A percentile compares a stretch with the other conserved stretches of the same genome.
Evolutionary conservation across 2,797 vertebrate species (phyloP).

Genomic region (Sebastes minor): DNA sequence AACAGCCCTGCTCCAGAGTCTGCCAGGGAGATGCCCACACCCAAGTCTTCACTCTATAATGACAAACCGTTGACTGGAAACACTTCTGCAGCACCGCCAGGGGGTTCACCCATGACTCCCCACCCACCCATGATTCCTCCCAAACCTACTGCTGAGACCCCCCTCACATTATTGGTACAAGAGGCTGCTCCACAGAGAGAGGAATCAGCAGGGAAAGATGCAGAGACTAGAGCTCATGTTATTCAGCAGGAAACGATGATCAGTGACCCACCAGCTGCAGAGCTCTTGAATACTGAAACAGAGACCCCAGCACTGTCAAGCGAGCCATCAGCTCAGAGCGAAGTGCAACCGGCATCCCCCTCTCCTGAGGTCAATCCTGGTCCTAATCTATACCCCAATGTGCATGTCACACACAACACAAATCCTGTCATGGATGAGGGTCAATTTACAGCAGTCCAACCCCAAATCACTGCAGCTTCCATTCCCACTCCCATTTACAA

Average conservation of each 20-base stretch:
- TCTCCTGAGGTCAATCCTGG: slow-evolving; percentile 65
- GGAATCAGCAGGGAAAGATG: slow-evolving; percentile 13
- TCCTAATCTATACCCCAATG: slow-evolving; percentile 76
- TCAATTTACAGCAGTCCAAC: slow-evolving; percentile 7
- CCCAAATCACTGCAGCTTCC: slow-evolving; percentile 48
- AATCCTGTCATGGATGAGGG: slow-evolving; percentile 44
- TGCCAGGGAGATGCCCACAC: slow-evolving; percentile 36
- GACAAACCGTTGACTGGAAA: slow-evolving; percentile 65
- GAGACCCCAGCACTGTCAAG: neutral
- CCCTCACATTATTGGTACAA: neutral
- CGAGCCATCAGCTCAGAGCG: slow-evolving; percentile 22
- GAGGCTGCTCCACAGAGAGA: slow-evolving; percentile 21
- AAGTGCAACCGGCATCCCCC: slow-evolving; percentile 26
- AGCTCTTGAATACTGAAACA: neutral
- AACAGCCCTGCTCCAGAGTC: slow-evolving; percentile 48
- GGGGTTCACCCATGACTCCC: neutral
- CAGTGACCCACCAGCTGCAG: slow-evolving; percentile 1
- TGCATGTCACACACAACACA: slow-evolving; percentile 68
- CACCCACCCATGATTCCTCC: neutral
- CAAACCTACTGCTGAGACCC: slow-evolving; percentile 10
- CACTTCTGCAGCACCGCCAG: slow-evolving; percentile 8
- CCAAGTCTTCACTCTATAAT: slow-evolving; percentile 77
- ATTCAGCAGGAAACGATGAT: slow-evolving; percentile 1
- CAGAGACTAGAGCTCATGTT: slow-evolving; percentile 2
- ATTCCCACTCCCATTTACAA: slow-evolving; percentile 8